Evolutionary conservation across 2,113 vertebrate species (phyloP), one percentile per base, ranked within the genome.

Genomic region (Myxocyprinus asiaticus): DNA sequence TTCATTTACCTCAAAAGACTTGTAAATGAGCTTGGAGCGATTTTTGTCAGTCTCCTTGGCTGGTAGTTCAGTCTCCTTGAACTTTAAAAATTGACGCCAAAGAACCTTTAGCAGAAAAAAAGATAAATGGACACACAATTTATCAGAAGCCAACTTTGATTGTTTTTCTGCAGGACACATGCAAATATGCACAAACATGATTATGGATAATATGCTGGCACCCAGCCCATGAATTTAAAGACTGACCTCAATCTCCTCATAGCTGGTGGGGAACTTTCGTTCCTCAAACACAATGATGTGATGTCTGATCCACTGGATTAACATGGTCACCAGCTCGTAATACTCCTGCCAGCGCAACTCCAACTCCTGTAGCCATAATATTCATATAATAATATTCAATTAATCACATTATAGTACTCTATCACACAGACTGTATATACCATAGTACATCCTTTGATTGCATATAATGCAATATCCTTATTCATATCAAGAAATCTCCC

Each of bases 281-380:
- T 97, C 96, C 88, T 98, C 95, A 0, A 96, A 98, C 78, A 95
- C 86, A 0, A 94, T 82, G 0, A 95, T 91, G 88, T 99, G 95
- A 71, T 96, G 96, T 4, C 94, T 88, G 68, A 97, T 91, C 97
- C 97, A 98, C 90, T 97, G 97, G 68, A 98, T 90, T 79, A 99
- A 92, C 81, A 96, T 67, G 42, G 95, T 92, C 82, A 98, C 96
- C 87, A 98, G 84, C 91, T 98, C 95, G 0, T 95, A 95, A 85
- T 98, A 98, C 82, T 98, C 96, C 87, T 96, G 95, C 96, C 96
- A 99, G 6, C 95, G 93, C 80, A 98, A 91, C 93, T 98, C 96
- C 88, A 97, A 91, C 90, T 99, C 97, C 97, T 98, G 85, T 0
- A 9, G 0, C 67, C 10, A 66, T 5, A 14, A 58, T 6, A 58